Evolutionary conservation across 1,140 invertebrate genomes (phyloP), one percentile per base, ranked within the genome.

Genomic region (Pachypeltis micranthus): DNA sequence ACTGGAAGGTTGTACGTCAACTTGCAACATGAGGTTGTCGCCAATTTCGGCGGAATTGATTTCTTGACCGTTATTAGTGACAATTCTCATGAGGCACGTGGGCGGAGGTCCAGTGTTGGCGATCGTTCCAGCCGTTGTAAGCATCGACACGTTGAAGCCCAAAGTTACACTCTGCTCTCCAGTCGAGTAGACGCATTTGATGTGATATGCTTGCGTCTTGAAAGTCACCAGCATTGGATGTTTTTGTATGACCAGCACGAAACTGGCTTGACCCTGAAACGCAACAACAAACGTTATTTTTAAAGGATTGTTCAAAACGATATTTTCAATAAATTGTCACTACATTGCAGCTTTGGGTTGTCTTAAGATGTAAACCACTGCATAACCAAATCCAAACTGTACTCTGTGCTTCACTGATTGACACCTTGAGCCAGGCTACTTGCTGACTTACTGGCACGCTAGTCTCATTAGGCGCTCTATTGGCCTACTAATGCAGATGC

Each of bases 161-260:
- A 95, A 76, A 0, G 90, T 94, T 0, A 96, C 90, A 61, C 92
- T 93, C 74, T 93, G 90, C 74, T 94, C 91, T 63, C 91, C 91
- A 1, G 91, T 94, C 74, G 93, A 88, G 73, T 95, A 95, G 57
- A 94, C 86, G 74, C 93, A 96, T 74, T 91, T 92, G 54, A 95
- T 93, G 73, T 94, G 90, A 75, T 95, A 96, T 0, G 93, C 92
- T 76, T 93, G 90, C 1, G 92, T 91, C 69, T 93, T 91, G 72
- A 90, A 92, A 2, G 93, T 96, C n/a, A 95, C 87, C 2, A 96
- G 76, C 80, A 92, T 93, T 0, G 91, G 91, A 83, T 96, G 93
- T 76, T 93, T 94, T 71, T 95, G 92, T 70, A 96, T 92, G 10
- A 96, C 91, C 21, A 96, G 76, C 0, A 95, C 87, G 70, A 95